A percentile compares a stretch with the other conserved stretches of the same genome.
Conservation (phyloP, 1,140 invertebrate species). For the Solenopsis invicta region DNA sequence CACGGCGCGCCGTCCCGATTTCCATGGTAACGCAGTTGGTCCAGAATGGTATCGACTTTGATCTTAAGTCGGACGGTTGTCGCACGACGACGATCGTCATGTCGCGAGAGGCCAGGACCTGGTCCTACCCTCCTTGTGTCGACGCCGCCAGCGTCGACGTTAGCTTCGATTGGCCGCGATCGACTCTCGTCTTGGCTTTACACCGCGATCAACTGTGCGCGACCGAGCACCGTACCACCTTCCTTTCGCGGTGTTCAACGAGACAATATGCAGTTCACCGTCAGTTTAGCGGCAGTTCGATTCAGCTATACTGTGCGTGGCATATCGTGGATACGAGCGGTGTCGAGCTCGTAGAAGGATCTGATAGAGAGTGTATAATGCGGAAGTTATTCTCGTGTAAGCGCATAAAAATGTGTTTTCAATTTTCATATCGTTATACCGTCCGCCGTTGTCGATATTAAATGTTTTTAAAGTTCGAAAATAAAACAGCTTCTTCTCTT, state of each 20-base stretch:
- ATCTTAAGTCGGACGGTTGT: slow-evolving; percentile 60
- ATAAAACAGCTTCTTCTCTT: background rate
- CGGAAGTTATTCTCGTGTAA: slow-evolving; percentile 29
- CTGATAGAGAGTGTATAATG: background rate
- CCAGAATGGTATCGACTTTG: slow-evolving; percentile 64
- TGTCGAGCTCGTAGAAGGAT: background rate
- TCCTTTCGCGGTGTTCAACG: slow-evolving; percentile 36
- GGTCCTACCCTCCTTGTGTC: slow-evolving; percentile 18
- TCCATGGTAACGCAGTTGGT: slow-evolving; percentile 65
- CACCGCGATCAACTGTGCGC: slow-evolving; percentile 16
- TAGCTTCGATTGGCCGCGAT: slow-evolving; percentile 57
- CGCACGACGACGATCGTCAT: slow-evolving; percentile 42
- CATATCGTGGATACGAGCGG: background rate
- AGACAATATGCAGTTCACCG: slow-evolving; percentile 49
- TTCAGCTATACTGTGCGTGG: background rate
- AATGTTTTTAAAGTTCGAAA: background rate
- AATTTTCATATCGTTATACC: background rate
- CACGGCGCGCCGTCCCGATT: slow-evolving; percentile 42
- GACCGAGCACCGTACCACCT: background rate
- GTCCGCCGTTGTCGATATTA: background rate
- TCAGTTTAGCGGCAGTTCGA: slow-evolving; percentile 47
- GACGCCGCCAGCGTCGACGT: background rate
- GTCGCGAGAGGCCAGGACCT: background rate
- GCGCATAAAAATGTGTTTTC: slow-evolving; percentile 41
- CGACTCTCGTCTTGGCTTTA: slow-evolving; percentile 35